A percentile compares a stretch with the other conserved stretches of the same genome.
Evolutionary conservation across 2,888 invertebrate genomes (phyloP).

Genomic region (Pandemis heparana): DNA sequence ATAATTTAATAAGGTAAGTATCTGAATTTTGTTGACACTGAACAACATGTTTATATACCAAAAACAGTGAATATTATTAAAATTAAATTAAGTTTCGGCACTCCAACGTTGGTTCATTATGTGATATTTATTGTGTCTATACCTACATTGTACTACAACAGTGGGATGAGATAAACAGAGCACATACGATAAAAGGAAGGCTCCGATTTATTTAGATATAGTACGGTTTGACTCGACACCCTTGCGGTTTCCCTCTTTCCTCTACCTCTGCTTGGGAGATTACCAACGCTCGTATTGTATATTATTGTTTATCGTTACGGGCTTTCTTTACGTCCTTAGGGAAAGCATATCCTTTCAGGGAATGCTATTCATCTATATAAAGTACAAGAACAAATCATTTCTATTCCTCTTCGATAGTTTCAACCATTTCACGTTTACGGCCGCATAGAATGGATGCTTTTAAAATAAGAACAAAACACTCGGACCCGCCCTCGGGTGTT

Average conservation of each 20-base stretch:
- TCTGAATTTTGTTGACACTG: neutral
- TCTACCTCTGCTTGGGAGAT: slow-evolving; percentile 33
- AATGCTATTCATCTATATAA: slow-evolving; percentile 29
- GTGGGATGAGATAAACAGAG: neutral
- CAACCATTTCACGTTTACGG: neutral
- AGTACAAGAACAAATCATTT: neutral
- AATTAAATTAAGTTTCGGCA: too few relatives aligned
- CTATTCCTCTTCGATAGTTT: neutral
- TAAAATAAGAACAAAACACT: neutral
- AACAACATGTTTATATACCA: too few relatives aligned
- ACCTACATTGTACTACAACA: neutral
- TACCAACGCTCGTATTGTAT: slow-evolving; percentile 25
- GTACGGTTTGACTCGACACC: slow-evolving; percentile 9
- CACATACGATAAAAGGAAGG: slow-evolving; percentile 3
- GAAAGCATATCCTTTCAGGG: slow-evolving; percentile 17
- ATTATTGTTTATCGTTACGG: slow-evolving; percentile 36
- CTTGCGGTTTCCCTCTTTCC: slow-evolving; percentile 21
- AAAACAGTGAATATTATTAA: too few relatives aligned
- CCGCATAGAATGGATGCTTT: neutral
- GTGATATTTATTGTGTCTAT: neutral
- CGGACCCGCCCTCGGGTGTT: neutral
- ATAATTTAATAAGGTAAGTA: too few relatives aligned
- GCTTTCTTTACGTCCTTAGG: slow-evolving; percentile 19
- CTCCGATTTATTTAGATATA: slow-evolving; percentile 29
- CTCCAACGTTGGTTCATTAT: neutral